These are phyloP conservation scores for Aphelenchoides fujianensis DNA, from an alignment of 1,140 invertebrate genomes.

Conservation along the genomic window DNA sequence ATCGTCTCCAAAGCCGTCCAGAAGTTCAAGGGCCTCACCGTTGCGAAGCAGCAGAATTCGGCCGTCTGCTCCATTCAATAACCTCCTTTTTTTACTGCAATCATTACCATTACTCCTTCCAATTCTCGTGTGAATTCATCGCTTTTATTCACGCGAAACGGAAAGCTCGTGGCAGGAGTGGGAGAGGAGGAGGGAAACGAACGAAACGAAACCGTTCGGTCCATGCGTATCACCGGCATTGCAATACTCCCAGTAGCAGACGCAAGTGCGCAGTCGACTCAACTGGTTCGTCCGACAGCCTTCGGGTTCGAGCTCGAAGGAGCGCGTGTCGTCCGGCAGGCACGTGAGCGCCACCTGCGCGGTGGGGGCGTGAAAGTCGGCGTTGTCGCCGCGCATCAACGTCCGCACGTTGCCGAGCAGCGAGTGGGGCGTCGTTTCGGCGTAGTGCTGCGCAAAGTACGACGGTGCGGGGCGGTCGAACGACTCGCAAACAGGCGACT, in stretches of 20 bases:
- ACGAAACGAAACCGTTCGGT: background rate
- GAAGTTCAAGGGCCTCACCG: constrained; percentile 43
- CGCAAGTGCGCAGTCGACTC: background rate
- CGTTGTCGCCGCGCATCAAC: background rate
- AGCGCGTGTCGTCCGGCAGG: constrained; percentile 7
- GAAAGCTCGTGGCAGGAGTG: background rate
- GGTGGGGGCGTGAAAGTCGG: background rate
- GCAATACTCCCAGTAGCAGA: constrained; percentile 23
- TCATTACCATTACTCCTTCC: background rate
- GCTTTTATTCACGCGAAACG: background rate
- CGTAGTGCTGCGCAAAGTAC: background rate
- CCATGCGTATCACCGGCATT: background rate
- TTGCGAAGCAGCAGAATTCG: constrained; percentile 39
- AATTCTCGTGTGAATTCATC: background rate
- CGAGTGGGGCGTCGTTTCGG: constrained; percentile 4
- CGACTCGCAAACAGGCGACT: constrained; percentile 2
- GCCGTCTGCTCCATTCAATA: constrained; percentile 52
- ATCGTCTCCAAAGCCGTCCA: constrained; percentile 51
- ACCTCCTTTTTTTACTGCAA: constrained; percentile 9
- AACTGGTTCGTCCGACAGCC: constrained; percentile 14
- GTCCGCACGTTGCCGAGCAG: background rate
- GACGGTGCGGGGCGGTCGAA: background rate
- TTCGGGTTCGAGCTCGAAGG: constrained; percentile 6
- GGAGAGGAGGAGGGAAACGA: background rate
- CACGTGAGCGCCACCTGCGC: constrained; percentile 12